These are phyloP conservation scores for Malacoctenus gilli DNA, from an alignment of 2,797 vertebrate species.

Conservation along the genomic window DNA sequence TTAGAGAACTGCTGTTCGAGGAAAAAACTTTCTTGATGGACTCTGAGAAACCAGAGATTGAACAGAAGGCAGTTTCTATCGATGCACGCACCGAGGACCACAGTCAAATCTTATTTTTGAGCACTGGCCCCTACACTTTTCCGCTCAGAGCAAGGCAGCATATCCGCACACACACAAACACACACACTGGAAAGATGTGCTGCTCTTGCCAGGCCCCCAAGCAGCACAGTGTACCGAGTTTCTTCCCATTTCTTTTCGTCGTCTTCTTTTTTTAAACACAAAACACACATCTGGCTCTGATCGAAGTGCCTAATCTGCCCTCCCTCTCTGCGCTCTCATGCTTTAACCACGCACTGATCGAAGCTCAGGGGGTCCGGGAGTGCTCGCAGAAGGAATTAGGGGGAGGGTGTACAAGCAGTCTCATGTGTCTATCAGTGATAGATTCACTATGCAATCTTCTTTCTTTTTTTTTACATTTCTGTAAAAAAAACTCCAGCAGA, in stretches of 20 bases:
- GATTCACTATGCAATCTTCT: slow-evolving; percentile 30
- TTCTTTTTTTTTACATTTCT: slow-evolving; percentile 29
- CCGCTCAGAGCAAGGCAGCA: slow-evolving; percentile 19
- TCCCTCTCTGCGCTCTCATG: slow-evolving; percentile 16
- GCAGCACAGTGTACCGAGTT: slow-evolving; percentile 45
- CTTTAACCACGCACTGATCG: slow-evolving; percentile 24
- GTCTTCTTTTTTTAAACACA: slow-evolving; percentile 9
- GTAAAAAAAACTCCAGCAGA: slow-evolving; percentile 40
- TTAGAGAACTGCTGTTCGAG: no score
- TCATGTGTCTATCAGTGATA: slow-evolving; percentile 27
- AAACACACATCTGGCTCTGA: slow-evolving; percentile 74
- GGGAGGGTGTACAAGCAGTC: slow-evolving; percentile 17
- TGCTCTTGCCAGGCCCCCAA: slow-evolving; percentile 32
- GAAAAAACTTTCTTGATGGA: no score
- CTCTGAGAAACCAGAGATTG: no score
- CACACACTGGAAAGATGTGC: slow-evolving; percentile 21
- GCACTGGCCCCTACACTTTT: slow-evolving; percentile 15
- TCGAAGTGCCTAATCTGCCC: slow-evolving; percentile 40
- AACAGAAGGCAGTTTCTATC: no score
- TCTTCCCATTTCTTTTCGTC: slow-evolving; percentile 41
- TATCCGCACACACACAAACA: slow-evolving; percentile 1
- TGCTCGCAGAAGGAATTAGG: slow-evolving; percentile 28
- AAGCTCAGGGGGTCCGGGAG: slow-evolving; percentile 17
- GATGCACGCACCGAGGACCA: slow-evolving; percentile 2
- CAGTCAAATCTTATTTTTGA: slow-evolving; percentile 8